A percentile compares a stretch with the other conserved stretches of the same genome.
These are phyloP conservation scores for Hozukius guyotensis DNA, from an alignment of 2,797 vertebrate species.

Conservation along the genomic window DNA sequence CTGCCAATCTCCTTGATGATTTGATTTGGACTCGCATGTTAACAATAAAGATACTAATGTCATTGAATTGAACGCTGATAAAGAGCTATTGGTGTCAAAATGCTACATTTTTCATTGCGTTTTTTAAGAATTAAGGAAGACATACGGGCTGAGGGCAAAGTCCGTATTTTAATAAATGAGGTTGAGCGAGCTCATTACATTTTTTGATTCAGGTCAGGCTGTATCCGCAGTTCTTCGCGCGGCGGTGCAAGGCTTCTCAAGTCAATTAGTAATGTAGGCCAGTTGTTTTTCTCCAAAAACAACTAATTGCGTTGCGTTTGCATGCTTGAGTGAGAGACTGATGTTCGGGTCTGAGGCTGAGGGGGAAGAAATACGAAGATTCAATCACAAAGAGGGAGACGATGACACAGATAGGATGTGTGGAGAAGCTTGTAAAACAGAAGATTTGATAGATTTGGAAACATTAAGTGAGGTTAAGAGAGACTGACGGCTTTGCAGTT, in stretches of 20 bases:
- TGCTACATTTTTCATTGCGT: neutral
- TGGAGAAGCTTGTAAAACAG: neutral
- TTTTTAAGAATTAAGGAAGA: neutral
- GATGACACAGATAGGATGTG: neutral
- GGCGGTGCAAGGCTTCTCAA: conserved; percentile 8
- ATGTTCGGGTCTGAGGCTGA: neutral
- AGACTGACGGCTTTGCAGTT: neutral
- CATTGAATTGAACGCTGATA: neutral
- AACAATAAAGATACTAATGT: neutral
- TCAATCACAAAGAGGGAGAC: conserved; percentile 1
- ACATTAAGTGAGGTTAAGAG: neutral
- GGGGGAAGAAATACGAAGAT: neutral
- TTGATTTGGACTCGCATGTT: neutral
- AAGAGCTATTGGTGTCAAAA: neutral
- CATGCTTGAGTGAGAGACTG: conserved; percentile 26
- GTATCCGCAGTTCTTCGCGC: conserved; percentile 5
- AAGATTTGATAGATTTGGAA: neutral
- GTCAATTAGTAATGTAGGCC: conserved; percentile 63
- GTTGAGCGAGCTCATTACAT: neutral
- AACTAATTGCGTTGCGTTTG: conserved; percentile 41
- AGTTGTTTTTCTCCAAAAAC: conserved; percentile 41
- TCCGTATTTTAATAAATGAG: conserved; percentile 4
- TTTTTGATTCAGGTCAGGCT: conserved; percentile 52
- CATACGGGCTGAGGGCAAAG: neutral
- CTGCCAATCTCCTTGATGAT: neutral